Conservation (phyloP, 2,113 vertebrate genomes). For the Dolichotis patagonum region DNA sequence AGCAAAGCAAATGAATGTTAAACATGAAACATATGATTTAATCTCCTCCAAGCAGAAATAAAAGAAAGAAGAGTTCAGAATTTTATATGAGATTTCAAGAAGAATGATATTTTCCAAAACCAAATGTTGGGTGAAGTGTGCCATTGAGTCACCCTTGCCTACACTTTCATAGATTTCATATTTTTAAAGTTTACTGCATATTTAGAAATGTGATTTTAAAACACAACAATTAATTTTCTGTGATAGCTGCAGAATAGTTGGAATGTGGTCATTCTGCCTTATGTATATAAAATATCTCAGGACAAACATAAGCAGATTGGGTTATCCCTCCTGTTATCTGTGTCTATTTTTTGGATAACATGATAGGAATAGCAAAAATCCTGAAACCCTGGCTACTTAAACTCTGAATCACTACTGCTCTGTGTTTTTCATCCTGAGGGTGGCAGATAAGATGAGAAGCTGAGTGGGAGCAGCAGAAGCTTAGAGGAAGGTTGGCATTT, state of each 20-base stretch:
- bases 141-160: background rate
- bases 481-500: background rate
- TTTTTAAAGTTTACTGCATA: background rate
- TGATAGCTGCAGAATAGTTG: background rate
- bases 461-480: background rate
- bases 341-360: background rate
- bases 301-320: background rate
- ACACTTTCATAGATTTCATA: background rate
- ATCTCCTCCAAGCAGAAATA: background rate
- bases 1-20: background rate
- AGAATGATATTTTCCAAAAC: slow-evolving; percentile 31
- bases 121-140: background rate
- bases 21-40: background rate
- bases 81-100: background rate
- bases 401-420: background rate
- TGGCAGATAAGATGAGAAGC: background rate
- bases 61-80: background rate
- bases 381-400: background rate
- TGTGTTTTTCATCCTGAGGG: background rate
- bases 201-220: slow-evolving; percentile 22
- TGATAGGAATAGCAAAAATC: background rate
- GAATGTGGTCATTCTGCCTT: background rate
- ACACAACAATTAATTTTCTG: background rate
- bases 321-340: background rate
- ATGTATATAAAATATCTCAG: background rate